Base-by-base conservation (phyloP, 92 coral and sea anemone species). In the Parazoanthus swiftii region DNA sequence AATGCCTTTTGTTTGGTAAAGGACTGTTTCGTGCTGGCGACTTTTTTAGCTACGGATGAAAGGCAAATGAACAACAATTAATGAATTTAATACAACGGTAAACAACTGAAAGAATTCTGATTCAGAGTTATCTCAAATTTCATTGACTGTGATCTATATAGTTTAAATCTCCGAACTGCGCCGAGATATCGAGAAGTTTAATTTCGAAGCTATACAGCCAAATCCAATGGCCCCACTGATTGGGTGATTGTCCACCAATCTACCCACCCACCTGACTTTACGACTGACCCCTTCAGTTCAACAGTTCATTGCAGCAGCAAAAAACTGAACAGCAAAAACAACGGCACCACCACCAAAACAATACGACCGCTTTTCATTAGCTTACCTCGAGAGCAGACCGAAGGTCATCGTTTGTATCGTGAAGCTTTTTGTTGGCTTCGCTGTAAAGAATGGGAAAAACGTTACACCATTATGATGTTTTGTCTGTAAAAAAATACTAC, bases 391-490 rank as follows among this genome's bases (percentile, higher is more conserved):
- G 88, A 4, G 98, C 99, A 65, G 98, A 88, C 56, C 98, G 93
- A 56, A 96, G 89, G 77, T 96, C 99, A 67, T 96, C 99, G 85
- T 96, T 96, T 13, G 98, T 94, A 46, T 96, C 99, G 86, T 96
- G 99, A 80, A 96, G 93, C 70, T 91, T 92, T 65, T 96, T 92
- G 78, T 96, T 96, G 72, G 99, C 98, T 85, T 96, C 99, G 89
- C 98, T 95, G 78, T 65, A 50, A 68, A 38, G 20, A 35, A 42
- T 21, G 20, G 20, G 86, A 82, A 82, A 50, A 33, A 14, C 38
- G 25, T 63, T 63, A 21, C 70, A 63, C 25, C 5, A 63, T 20
- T 21, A 20, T 0, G 16, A 63, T 20, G 70, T 63, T 23, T 63
- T 63, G 26, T 63, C 43, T 78, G 25, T 39, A 14, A 70, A 7